Conservation (phyloP, 2,888 invertebrate genomes). For the Caenorhabditis auriculariae region DNA sequence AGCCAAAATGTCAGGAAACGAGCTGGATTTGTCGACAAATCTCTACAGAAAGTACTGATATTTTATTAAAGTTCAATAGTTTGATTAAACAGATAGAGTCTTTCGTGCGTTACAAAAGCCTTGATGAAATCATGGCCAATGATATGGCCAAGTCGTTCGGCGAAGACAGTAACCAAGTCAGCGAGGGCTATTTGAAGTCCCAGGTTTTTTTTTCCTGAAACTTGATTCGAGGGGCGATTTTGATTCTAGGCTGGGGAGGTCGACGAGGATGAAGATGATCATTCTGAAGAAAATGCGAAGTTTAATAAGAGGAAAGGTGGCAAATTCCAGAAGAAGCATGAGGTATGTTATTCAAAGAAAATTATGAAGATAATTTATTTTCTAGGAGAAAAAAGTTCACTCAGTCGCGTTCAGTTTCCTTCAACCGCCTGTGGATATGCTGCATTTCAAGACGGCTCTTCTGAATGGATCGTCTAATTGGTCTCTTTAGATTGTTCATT, state of each 20-base stretch:
- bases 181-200: conserved; percentile 17
- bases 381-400: conserved; percentile 9
- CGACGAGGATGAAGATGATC: conserved; percentile 30
- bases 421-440: conserved; percentile 23
- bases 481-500: conserved; percentile 16
- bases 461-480: conserved; percentile 24
- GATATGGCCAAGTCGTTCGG: conserved; percentile 43
- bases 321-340: conserved; percentile 31
- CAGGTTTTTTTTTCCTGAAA: conserved; percentile 3
- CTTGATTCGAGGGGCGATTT: not conserved
- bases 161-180: conserved; percentile 23
- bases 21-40: conserved; percentile 44
- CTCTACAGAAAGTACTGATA: conserved; percentile 21
- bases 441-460: conserved; percentile 16
- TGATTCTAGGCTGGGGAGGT: conserved; percentile 7
- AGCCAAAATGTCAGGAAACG: conserved; percentile 36
- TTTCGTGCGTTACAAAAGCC: conserved; percentile 35
- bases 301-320: conserved; percentile 13
- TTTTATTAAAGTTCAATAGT: not conserved
- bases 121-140: conserved; percentile 33
- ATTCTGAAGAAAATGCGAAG: conserved; percentile 10
- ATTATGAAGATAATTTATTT: not conserved
- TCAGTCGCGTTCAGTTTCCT: conserved; percentile 16
- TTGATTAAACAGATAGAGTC: conserved; percentile 25
- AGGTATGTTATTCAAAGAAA: conserved; percentile 1